A percentile compares a stretch with the other conserved stretches of the same genome.
Conservation (phyloP, 2,888 invertebrate species). For the Apamea monoglypha region DNA sequence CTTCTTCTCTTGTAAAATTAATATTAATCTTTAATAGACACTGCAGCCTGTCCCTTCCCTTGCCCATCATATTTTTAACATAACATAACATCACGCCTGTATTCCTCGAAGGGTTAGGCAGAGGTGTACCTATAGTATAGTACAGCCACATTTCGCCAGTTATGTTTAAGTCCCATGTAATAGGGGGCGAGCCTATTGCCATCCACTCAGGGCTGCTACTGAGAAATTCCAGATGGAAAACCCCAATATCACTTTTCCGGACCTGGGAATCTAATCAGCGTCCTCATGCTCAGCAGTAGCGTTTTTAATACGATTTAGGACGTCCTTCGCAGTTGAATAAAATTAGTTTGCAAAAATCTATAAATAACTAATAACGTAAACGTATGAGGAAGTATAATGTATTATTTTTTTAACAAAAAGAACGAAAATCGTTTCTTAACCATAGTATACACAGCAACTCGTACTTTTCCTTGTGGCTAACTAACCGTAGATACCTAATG, state of each 20-base stretch:
- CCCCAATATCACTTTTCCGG: rapidly evolving
- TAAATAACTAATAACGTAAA: not conserved
- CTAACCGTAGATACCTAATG: constrained; percentile 3
- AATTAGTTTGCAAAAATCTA: not conserved
- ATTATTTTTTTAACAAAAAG: not conserved
- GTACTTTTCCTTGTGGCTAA: not conserved
- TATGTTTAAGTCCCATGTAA: not conserved
- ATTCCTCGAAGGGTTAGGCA: not conserved
- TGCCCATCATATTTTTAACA: not conserved
- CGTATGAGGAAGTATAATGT: not conserved
- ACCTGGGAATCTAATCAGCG: not conserved
- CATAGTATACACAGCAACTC: not conserved
- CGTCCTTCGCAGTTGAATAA: not conserved
- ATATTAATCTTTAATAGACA: not conserved
- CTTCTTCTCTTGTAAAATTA: not conserved
- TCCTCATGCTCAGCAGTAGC: not conserved
- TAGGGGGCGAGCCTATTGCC: not conserved
- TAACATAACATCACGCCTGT: too few relatives aligned
- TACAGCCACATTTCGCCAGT: not conserved
- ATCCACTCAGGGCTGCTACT: not conserved
- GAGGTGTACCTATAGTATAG: not conserved
- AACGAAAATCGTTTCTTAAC: not conserved
- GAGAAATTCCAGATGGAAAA: not conserved
- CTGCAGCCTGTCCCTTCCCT: not conserved
- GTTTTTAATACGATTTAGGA: not conserved